Evolutionary conservation across 2,797 vertebrate genomes (phyloP).

Genomic region (Antennarius maculatus): DNA sequence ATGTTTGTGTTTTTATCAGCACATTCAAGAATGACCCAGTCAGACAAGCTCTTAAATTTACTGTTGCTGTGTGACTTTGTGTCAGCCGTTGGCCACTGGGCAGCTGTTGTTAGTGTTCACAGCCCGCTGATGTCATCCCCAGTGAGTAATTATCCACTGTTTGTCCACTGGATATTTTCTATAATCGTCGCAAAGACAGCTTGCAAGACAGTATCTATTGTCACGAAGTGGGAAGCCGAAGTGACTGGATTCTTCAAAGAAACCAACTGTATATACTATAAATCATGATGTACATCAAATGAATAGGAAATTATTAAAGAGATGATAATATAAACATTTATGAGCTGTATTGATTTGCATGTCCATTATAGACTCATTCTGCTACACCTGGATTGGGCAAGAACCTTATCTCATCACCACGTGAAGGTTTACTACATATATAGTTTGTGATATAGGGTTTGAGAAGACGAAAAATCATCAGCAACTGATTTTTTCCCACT

Average conservation of each 20-base stretch:
- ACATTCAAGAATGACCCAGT: slow-evolving; percentile 6
- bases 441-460: too few species aligned
- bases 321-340: too few species aligned
- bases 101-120: slow-evolving; percentile 42
- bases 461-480: too few species aligned
- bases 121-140: slow-evolving; percentile 27
- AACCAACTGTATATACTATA: not conserved
- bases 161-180: slow-evolving; percentile 35
- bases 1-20: slow-evolving; percentile 10
- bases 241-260: slow-evolving; percentile 5
- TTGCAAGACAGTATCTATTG: slow-evolving; percentile 11
- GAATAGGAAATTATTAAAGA: too few species aligned
- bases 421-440: too few species aligned
- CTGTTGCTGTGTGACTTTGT: slow-evolving; percentile 28
- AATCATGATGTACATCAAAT: too few species aligned
- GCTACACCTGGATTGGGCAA: too few species aligned
- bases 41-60: slow-evolving; percentile 22
- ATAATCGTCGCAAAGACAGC: slow-evolving; percentile 23
- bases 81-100: slow-evolving; percentile 18
- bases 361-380: too few species aligned
- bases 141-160: slow-evolving; percentile 38
- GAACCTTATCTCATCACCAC: too few species aligned
- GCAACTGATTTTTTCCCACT: too few species aligned
- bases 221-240: not conserved
- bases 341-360: too few species aligned